Conservation (phyloP, 2,797 vertebrate species). For the Hephaestus fuliginosus region DNA sequence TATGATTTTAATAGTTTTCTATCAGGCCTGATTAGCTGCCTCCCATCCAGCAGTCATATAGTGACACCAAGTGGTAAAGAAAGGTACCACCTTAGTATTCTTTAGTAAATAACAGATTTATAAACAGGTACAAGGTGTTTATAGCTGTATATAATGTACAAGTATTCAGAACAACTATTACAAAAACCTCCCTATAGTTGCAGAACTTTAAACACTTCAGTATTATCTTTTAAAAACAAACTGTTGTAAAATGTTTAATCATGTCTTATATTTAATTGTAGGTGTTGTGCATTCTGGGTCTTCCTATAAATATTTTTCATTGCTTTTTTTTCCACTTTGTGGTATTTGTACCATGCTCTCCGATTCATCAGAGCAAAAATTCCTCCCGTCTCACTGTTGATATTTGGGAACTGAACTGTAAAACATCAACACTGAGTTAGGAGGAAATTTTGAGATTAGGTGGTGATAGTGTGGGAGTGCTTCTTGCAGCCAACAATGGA, state of each 20-base stretch:
- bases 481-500: background rate
- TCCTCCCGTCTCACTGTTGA: background rate
- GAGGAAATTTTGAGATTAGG: background rate
- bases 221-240: background rate
- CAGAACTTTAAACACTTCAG: background rate
- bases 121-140: background rate
- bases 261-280: background rate
- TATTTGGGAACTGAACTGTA: background rate
- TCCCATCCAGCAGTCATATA: background rate
- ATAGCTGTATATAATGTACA: background rate
- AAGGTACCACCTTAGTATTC: background rate
- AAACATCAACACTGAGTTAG: background rate
- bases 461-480: background rate
- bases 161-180: background rate
- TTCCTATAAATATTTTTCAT: background rate
- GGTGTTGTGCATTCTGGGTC: background rate
- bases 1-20: background rate
- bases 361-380: background rate
- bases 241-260: background rate
- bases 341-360: background rate
- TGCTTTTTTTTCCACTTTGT: background rate
- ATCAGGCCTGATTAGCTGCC: background rate
- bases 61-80: conserved; percentile 12
- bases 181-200: background rate
- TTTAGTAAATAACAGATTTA: background rate